Conservation (phyloP, 2,113 vertebrate genomes). For the Gobiocypris rarus region DNA sequence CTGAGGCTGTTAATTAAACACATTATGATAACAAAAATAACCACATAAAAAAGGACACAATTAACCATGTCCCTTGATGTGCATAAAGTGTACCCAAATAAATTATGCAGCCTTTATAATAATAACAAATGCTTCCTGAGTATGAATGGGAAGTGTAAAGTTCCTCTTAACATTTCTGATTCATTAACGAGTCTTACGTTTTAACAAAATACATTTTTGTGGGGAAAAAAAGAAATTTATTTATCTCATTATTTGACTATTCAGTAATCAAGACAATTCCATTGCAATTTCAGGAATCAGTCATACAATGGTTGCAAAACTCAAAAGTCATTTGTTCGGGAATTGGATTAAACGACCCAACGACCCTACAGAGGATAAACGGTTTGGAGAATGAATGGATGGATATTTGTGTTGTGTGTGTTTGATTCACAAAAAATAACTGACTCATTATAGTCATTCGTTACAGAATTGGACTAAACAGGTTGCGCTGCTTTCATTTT, state of each 20-base stretch:
- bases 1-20: background rate
- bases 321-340: background rate
- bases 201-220: too few species aligned
- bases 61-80: too few species aligned
- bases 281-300: too few species aligned
- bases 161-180: too few species aligned
- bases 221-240: too few species aligned
- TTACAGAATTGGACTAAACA: background rate
- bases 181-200: too few species aligned
- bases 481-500: background rate
- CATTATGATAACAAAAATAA: background rate
- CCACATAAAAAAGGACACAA: too few species aligned
- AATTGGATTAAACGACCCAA: background rate
- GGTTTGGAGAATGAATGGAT: background rate
- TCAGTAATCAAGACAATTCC: too few species aligned
- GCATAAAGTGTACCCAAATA: background rate
- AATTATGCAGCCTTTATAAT: too few species aligned
- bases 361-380: background rate
- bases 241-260: too few species aligned
- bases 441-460: background rate
- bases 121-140: too few species aligned
- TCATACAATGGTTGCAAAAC: background rate
- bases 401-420: background rate
- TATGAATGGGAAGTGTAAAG: too few species aligned
- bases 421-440: background rate